These are phyloP conservation scores for Odobenus rosmarus DNA, from an alignment of 2,113 vertebrate species.

Conservation along the genomic window DNA sequence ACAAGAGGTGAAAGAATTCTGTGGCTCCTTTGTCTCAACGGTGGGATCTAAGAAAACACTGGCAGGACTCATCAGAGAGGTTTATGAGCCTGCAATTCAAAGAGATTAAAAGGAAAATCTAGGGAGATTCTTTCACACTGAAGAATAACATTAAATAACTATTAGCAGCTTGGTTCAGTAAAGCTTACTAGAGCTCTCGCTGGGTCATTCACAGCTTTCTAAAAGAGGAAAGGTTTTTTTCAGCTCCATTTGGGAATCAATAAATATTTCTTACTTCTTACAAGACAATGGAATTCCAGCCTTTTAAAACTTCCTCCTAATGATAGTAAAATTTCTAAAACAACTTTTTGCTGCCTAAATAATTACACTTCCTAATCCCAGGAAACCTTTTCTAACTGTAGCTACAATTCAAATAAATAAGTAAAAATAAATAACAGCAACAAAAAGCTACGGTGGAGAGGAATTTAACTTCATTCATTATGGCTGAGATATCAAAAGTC, in stretches of 20 bases:
- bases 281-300: conserved; percentile 83
- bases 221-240: conserved; percentile 87
- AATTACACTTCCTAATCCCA: conserved; percentile 50
- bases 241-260: conserved; percentile 87
- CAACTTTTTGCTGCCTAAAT: conserved; percentile 74
- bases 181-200: conserved; percentile 88
- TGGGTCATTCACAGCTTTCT: conserved; percentile 87
- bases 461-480: conserved; percentile 53
- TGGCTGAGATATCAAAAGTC: conserved; percentile 26
- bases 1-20: conserved; percentile 87
- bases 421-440: conserved; percentile 55
- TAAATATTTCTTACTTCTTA: conserved; percentile 88
- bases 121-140: conserved; percentile 87
- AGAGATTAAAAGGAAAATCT: conserved; percentile 89
- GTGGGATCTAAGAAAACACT: conserved; percentile 88
- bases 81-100: conserved; percentile 90
- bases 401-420: conserved; percentile 55
- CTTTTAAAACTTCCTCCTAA: conserved; percentile 79
- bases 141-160: conserved; percentile 91
- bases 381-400: conserved; percentile 36
- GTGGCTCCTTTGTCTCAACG: conserved; percentile 86
- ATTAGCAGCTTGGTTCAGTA: conserved; percentile 88
- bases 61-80: conserved; percentile 87
- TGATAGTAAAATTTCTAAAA: conserved; percentile 82
- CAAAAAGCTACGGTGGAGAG: conserved; percentile 34